Base-by-base conservation (phyloP, 1,140 invertebrate genomes). In the Orchestia grillus region DNA sequence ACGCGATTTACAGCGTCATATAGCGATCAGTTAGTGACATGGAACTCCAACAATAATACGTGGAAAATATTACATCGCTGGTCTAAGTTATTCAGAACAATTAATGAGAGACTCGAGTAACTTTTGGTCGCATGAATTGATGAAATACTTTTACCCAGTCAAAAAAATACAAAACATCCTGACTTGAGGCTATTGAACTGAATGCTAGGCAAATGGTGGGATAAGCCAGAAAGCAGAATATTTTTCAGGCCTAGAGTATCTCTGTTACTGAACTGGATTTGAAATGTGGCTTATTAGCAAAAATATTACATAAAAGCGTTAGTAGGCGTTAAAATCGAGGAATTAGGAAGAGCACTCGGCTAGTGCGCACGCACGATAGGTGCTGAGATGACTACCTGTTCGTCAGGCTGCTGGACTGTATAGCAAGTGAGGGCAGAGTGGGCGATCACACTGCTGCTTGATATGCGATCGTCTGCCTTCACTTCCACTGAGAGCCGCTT, bases 351-450 rank as follows among this genome's bases (percentile, higher is more conserved):
- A 23, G 62, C 62, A 77, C 62, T 77, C 28, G 62, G 36, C 62
- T 77, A 77, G 62, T 77, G 62, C 62, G 62, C 62, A 77, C 62
- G 62, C 62, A 77, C 28, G 11, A 3, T 77, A 77, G 62, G 11
- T 91, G 88, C 4, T 91, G 41, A 91, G 15, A 41, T 42, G 95
- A 96, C 95, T 97, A 97, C 96, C 96, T 97, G 96, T 53, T 97
- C 96, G 19, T 97, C 96, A 92, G 96, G 96, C 96, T 96, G 96
- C 95, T 96, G 95, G 96, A 97, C 96, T 96, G 96, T 96, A 62
- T 97, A 97, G 44, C 96, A 96, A 95, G 96, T 96, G 87, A 96
- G 96, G 77, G 96, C 96, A 11, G 92, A 45, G 3, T 44, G 92
- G 44, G 40, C 92, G 44, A 94, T n/a, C 11, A 28, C 62, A 40